These are phyloP conservation scores for Monarcha castaneiventris DNA, from an alignment of 2,113 vertebrate genomes.

Conservation along the genomic window DNA sequence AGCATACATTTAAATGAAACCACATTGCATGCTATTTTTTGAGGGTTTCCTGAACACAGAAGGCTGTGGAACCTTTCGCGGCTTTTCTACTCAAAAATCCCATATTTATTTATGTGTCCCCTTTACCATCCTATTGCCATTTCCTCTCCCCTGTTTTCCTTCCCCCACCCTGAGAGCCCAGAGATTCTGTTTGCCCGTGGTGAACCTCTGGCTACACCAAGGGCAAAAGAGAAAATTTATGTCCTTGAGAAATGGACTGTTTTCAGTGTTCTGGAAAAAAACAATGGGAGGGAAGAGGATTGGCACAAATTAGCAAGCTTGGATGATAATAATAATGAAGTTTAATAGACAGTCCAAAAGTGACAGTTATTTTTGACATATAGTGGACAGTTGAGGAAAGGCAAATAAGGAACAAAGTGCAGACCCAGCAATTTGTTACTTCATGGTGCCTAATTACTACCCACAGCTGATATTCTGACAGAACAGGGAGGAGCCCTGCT, in stretches of 20 bases:
- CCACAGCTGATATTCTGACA: not conserved
- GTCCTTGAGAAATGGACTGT: not conserved
- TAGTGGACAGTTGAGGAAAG: constrained; percentile 7
- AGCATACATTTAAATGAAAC: not conserved
- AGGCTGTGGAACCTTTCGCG: not conserved
- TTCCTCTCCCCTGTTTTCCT: not conserved
- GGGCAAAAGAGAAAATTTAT: not conserved
- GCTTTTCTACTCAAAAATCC: not conserved
- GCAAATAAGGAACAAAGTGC: not conserved
- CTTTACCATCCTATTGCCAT: rapidly evolving
- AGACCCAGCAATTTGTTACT: not conserved
- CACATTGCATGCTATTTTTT: not conserved
- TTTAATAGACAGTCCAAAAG: not conserved
- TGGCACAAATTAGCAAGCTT: not conserved
- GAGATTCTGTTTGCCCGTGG: not conserved
- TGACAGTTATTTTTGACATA: constrained; percentile 1
- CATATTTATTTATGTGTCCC: not conserved
- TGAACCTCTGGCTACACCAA: not conserved
- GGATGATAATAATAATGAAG: not conserved
- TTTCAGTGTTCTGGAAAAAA: not conserved
- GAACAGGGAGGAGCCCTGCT: not conserved
- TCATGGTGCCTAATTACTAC: not conserved
- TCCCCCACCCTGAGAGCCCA: not conserved
- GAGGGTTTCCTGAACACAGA: not conserved
- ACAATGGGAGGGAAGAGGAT: not conserved